Evolutionary conservation across 2,888 invertebrate genomes (phyloP).

Genomic region (Machimus rusticus): DNA sequence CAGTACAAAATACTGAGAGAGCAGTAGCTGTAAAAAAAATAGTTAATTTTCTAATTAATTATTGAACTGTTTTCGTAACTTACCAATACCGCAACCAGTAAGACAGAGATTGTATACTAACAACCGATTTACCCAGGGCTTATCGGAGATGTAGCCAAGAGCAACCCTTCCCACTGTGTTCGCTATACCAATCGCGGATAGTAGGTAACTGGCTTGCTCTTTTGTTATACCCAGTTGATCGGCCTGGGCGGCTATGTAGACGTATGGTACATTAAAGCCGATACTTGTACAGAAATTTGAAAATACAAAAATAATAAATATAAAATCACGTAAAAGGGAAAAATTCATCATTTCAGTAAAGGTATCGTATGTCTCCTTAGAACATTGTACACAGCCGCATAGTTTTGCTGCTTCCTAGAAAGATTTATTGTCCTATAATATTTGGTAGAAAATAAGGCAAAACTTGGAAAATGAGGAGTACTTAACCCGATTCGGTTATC

Average conservation of each 20-base stretch:
- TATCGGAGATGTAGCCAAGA: constrained; percentile 87
- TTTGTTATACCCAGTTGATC: constrained; percentile 67
- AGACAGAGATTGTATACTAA: constrained; percentile 89
- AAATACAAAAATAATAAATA: constrained; percentile 88
- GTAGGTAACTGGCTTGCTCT: constrained; percentile 71
- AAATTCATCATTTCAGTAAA: constrained; percentile 86
- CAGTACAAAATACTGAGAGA: constrained; percentile 77
- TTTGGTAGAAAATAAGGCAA: background rate
- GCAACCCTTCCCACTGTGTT: constrained; percentile 90
- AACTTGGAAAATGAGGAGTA: too few relatives aligned
- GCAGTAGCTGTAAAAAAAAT: constrained; percentile 72
- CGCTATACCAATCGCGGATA: constrained; percentile 84
- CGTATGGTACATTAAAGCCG: constrained; percentile 93
- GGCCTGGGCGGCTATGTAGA: constrained; percentile 82
- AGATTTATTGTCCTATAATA: background rate
- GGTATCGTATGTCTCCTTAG: constrained; percentile 74
- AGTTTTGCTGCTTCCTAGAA: constrained; percentile 58
- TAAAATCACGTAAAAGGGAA: constrained; percentile 79
- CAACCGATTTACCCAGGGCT: constrained; percentile 89
- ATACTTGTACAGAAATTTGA: constrained; percentile 91
- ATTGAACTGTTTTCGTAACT: constrained; percentile 61
- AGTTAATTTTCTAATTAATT: background rate
- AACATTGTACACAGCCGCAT: constrained; percentile 71
- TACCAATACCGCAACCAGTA: constrained; percentile 86
- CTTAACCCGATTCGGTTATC: too few relatives aligned